Evolutionary conservation across 2,888 invertebrate genomes (phyloP).

Genomic region (Drosophila borealis): DNA sequence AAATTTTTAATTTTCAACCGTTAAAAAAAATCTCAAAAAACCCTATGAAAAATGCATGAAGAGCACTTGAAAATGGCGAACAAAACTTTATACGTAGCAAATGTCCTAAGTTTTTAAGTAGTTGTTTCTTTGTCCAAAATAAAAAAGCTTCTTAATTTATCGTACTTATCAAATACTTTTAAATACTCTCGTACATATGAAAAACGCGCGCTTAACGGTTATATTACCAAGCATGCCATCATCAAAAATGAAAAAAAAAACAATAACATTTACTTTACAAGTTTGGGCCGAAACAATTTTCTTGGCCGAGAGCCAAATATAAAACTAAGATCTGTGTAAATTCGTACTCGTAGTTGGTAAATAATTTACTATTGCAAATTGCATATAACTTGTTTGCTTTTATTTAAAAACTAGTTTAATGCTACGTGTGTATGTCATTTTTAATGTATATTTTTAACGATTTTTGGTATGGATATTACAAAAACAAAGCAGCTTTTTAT

Average conservation of each 20-base stretch:
- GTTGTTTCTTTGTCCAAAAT: constrained; percentile 63
- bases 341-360: constrained; percentile 41
- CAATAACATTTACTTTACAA: constrained; percentile 21
- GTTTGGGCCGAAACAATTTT: constrained; percentile 12
- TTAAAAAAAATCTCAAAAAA: constrained; percentile 43
- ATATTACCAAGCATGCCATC: constrained; percentile 62
- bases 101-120: constrained; percentile 67
- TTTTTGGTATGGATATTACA: constrained; percentile 30
- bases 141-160: constrained; percentile 65
- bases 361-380: constrained; percentile 30
- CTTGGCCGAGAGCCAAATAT: constrained; percentile 8
- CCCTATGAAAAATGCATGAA: constrained; percentile 78
- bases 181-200: constrained; percentile 45
- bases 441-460: constrained; percentile 27
- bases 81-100: constrained; percentile 65
- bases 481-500: background rate
- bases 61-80: constrained; percentile 77
- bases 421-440: constrained; percentile 48
- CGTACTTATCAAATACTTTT: constrained; percentile 45
- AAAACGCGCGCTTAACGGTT: constrained; percentile 61
- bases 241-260: constrained; percentile 44
- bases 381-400: constrained; percentile 47
- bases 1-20: constrained; percentile 46
- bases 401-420: constrained; percentile 41
- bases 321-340: constrained; percentile 26